phyloP scores from a whole-genome alignment of 2,113 vertebrate genomes.

The Prietella phreatophila region DNA sequence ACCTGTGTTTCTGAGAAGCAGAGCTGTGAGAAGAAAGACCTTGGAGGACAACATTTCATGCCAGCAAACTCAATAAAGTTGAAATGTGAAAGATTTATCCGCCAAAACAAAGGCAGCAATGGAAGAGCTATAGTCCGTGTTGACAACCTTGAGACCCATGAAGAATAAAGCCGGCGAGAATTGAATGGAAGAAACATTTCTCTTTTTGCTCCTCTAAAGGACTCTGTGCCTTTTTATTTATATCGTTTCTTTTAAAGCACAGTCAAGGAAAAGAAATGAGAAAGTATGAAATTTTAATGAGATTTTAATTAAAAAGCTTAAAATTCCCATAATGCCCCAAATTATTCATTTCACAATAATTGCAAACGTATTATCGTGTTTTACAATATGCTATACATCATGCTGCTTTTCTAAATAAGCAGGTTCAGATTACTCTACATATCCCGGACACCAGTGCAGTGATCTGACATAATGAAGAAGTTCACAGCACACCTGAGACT shows the following conservation, averaged over 20 bases:
- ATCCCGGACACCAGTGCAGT: not conserved
- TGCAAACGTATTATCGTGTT: not conserved
- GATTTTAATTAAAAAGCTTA: conserved; percentile 5
- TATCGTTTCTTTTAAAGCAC: not conserved
- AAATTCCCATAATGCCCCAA: not conserved
- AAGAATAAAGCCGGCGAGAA: conserved; percentile 42
- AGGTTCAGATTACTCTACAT: not conserved
- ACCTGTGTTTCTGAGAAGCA: conserved; percentile 48
- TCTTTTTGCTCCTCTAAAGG: conserved; percentile 27
- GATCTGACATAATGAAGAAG: not conserved
- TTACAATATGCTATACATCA: not conserved
- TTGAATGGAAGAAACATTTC: conserved; percentile 24
- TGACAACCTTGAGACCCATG: conserved; percentile 53
- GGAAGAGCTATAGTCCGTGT: conserved; percentile 39
- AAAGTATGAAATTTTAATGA: not conserved
- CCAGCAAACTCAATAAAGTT: conserved; percentile 55
- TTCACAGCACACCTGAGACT: not conserved
- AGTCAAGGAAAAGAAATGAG: not conserved
- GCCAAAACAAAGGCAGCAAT: conserved; percentile 52
- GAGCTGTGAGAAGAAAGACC: conserved; percentile 46
- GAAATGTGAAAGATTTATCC: conserved; percentile 57
- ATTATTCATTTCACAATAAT: not conserved
- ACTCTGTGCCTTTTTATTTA: not conserved
- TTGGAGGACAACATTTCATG: conserved; percentile 58
- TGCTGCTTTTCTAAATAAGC: not conserved